Base-by-base conservation (phyloP, 1,140 invertebrate genomes). In the Drosophila subpulchrella region DNA sequence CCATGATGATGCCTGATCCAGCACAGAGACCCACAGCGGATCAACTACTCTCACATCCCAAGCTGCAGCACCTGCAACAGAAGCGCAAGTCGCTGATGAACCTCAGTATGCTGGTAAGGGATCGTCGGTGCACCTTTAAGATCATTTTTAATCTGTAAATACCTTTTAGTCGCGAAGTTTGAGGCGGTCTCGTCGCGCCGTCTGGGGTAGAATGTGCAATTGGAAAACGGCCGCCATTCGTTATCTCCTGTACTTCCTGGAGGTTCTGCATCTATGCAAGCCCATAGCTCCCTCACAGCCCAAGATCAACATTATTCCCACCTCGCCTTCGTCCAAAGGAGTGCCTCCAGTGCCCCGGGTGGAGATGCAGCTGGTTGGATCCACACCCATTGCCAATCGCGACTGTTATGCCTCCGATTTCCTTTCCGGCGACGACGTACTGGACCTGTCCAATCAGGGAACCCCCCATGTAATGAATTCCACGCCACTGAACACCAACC, bases 1-100 rank as follows among this genome's bases (percentile, higher is more conserved):
- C 83, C 38, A 95, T 95, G 95, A 93, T 95, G 91, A 92, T 93
- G 38, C 93, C 93, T 5, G 92, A 95, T 80, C 93, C 93, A 7
- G 70, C 48, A 11, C 82, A 80, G 55, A 83, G 95, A 54, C 94
- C 94, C 7, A 94, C 94, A 6, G 94, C 93, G 6, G 92, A 94
- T 58, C 83, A 94, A 51, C 83, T 95, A 4, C 77, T 95, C 7
- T 51, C 67, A 6, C 78, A 92, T 58, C 85, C 92, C 38, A 76
- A 60, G 36, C 53, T 93, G 5, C 53, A 62, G 10, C 48, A 51
- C 50, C 68, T 92, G 58, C 75, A 82, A 56, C 72, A 81, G 39
- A 62, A 73, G 42, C 77, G 89, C 34, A 77, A 82, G 63, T 78
- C 85, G 27, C 27, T 89, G 58, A 76, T 76, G n/a, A 60, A 70